phyloP scores from a whole-genome alignment of 30 jellyfish, hydroid and myxozoan species.

The Chironex yamaguchii region DNA sequence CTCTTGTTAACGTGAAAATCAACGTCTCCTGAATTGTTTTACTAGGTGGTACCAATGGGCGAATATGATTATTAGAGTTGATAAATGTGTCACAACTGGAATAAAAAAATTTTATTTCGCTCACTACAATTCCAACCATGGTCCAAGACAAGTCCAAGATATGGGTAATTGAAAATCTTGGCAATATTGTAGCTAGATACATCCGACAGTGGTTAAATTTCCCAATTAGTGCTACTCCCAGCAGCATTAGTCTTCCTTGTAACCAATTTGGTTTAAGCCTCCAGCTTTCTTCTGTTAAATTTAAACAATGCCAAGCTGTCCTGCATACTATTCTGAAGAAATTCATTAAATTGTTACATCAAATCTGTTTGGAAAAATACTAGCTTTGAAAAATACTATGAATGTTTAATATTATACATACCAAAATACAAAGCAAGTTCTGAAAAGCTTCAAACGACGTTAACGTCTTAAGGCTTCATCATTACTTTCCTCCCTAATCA shows the following conservation, averaged over 20 bases:
- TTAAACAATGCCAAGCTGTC: constrained; percentile 19
- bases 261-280: constrained; percentile 16
- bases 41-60: background rate
- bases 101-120: background rate
- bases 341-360: background rate
- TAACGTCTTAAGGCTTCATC: constrained; percentile 17
- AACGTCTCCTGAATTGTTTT: background rate
- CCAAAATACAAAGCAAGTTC: constrained; percentile 11
- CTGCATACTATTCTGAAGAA: constrained; percentile 6
- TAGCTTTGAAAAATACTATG: constrained; percentile 17
- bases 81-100: background rate
- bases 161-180: no score
- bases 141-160: no score
- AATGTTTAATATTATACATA: constrained; percentile 29
- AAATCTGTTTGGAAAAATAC: constrained; percentile 15
- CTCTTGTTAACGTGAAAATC: background rate
- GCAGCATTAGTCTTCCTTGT: constrained; percentile 12
- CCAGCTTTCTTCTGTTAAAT: constrained; percentile 12
- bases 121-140: no score
- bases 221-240: background rate
- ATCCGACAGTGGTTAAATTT: background rate
- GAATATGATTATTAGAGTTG: background rate
- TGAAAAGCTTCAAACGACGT: background rate
- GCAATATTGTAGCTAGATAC: no score
- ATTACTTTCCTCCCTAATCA: background rate